A percentile compares a stretch with the other conserved stretches of the same genome.
Evolutionary conservation across 2,888 invertebrate genomes (phyloP).

Genomic region (Eustalomyia histrio): DNA sequence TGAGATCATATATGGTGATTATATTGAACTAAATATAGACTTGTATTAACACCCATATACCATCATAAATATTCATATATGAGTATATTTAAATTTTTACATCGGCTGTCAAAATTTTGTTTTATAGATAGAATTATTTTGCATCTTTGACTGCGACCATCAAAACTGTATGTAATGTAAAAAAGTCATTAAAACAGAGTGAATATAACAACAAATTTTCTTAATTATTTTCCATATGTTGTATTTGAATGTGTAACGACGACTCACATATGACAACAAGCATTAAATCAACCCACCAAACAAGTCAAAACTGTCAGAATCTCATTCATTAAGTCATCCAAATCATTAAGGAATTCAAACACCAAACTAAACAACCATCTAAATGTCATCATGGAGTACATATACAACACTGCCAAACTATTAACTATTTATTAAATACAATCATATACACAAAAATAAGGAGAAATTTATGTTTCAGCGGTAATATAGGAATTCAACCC

Average conservation of each 20-base stretch:
- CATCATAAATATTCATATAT: too few relatives aligned
- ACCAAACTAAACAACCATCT: slow-evolving; percentile 15
- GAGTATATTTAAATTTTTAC: too few relatives aligned
- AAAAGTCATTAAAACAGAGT: slow-evolving; percentile 6
- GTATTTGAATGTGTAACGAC: neutral
- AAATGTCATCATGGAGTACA: slow-evolving; percentile 20
- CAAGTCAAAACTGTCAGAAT: slow-evolving; percentile 2
- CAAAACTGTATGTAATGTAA: too few relatives aligned
- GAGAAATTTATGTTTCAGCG: too few relatives aligned
- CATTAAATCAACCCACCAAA: slow-evolving; percentile 30
- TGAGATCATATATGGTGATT: too few relatives aligned
- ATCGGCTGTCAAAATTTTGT: too few relatives aligned
- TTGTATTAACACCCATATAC: too few relatives aligned
- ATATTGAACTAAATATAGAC: too few relatives aligned
- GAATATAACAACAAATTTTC: neutral
- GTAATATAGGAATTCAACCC: too few relatives aligned
- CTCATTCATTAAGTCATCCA: neutral
- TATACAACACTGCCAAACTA: neutral
- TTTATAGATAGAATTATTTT: too few relatives aligned
- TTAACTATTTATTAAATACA: slow-evolving; percentile 2
- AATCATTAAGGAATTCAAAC: slow-evolving; percentile 16
- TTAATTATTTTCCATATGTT: slow-evolving; percentile 12
- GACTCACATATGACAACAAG: slow-evolving; percentile 3
- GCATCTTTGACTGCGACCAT: neutral
- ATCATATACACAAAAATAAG: too few relatives aligned